phyloP scores from a whole-genome alignment of 2,888 invertebrate genomes.

The Callyntrura sp. region DNA sequence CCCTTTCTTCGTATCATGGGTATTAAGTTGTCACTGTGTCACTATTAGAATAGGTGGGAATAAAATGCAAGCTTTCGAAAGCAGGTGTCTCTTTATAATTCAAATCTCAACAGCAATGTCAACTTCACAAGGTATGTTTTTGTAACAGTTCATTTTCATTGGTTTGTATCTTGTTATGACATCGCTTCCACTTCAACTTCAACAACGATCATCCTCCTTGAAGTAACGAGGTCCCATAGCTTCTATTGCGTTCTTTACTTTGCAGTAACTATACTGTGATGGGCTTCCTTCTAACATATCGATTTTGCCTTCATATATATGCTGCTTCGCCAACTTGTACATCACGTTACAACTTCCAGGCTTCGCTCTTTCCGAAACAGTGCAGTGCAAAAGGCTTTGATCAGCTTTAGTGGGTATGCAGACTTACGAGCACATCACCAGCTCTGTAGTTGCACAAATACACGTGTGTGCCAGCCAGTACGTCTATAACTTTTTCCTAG shows the following conservation, averaged over 20 bases:
- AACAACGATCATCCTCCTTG: constrained; percentile 21
- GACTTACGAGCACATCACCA: no score
- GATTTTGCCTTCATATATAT: constrained; percentile 81
- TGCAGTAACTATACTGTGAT: constrained; percentile 37
- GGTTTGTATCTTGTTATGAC: constrained; percentile 18
- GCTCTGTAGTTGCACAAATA: no score
- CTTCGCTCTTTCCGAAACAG: neutral
- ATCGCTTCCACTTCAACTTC: constrained; percentile 18
- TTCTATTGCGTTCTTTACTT: constrained; percentile 18
- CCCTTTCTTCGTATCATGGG: no score
- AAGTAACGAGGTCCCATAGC: constrained; percentile 23
- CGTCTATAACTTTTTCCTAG: no score
- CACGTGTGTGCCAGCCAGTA: no score
- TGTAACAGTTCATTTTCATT: neutral
- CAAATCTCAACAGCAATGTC: neutral
- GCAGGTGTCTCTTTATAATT: neutral
- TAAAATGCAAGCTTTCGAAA: no score
- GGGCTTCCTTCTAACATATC: constrained; percentile 81
- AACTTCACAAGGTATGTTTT: constrained; percentile 2
- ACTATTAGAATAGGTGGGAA: no score
- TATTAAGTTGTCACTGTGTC: no score
- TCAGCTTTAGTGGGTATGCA: neutral
- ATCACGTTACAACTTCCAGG: constrained; percentile 6
- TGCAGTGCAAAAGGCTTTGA: no score
- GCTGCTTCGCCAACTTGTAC: neutral